A percentile compares a stretch with the other conserved stretches of the same genome.
Conservation (phyloP, 2,797 vertebrate species). For the Sarcophilus harrisii region DNA sequence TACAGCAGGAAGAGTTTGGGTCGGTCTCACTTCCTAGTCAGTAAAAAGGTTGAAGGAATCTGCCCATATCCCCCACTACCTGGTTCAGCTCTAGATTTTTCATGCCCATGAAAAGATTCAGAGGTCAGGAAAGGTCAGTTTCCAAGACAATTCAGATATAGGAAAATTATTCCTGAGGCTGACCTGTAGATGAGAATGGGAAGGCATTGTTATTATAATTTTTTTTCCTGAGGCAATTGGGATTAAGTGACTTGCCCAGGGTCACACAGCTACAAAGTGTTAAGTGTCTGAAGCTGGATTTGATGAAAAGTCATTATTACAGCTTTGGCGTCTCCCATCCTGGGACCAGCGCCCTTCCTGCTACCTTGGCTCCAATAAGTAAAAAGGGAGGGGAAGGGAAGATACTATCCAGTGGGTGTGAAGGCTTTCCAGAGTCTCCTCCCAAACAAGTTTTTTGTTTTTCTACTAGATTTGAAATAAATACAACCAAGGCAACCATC, state of each 20-base stretch:
- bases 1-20: not conserved
- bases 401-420: not conserved
- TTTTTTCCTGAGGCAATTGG: no score
- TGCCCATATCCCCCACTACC: not conserved
- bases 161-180: not conserved
- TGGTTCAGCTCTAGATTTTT: not conserved
- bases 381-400: not conserved
- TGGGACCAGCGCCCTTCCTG: not conserved
- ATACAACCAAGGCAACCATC: not conserved
- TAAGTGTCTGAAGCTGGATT: no score
- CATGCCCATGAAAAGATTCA: not conserved
- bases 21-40: not conserved
- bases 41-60: not conserved
- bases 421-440: not conserved
- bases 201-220: not conserved
- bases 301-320: no score
- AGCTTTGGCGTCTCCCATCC: not conserved
- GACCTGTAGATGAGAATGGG: not conserved
- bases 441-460: not conserved
- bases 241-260: no score
- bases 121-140: not conserved
- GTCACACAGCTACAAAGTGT: no score
- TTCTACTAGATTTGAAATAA: not conserved
- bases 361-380: not conserved
- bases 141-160: not conserved